phyloP scores from a whole-genome alignment of 1,140 invertebrate genomes.

The Contarinia nasturtii region DNA sequence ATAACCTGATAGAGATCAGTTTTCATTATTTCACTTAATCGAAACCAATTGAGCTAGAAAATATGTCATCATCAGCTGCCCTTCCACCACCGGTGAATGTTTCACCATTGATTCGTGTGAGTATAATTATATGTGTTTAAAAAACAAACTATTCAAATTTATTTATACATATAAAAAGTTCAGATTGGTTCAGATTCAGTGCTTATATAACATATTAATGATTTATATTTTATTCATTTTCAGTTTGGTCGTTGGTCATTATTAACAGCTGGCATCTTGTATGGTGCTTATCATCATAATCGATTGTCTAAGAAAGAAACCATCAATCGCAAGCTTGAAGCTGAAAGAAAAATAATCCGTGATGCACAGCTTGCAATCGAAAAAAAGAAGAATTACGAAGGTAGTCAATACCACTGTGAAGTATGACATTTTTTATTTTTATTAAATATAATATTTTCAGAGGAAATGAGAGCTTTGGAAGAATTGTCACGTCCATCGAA shows the following conservation, averaged over 20 bases:
- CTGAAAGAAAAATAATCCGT: conserved; percentile 38
- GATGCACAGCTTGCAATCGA: conserved; percentile 49
- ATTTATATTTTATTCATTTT: conserved; percentile 11
- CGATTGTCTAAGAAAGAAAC: conserved; percentile 44
- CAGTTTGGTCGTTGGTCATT: conserved; percentile 57
- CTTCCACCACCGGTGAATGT: conserved; percentile 1
- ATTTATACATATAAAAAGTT: not conserved
- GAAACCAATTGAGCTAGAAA: too few species aligned
- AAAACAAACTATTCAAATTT: not conserved
- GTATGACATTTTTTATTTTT: not conserved
- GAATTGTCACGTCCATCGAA: conserved; percentile 14
- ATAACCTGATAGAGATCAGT: too few species aligned
- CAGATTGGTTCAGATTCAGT: not conserved
- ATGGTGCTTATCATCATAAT: conserved; percentile 47
- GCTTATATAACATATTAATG: not conserved
- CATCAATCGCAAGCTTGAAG: conserved; percentile 38
- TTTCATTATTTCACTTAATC: too few species aligned
- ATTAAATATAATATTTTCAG: not conserved
- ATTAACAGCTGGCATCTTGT: conserved; percentile 39
- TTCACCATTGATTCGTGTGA: not conserved
- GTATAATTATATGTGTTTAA: not conserved
- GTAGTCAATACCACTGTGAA: conserved; percentile 13
- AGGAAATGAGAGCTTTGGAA: conserved; percentile 15
- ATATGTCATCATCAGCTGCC: too few species aligned
- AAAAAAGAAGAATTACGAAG: conserved; percentile 32